phyloP scores from a whole-genome alignment of 2,888 invertebrate species.

The Hoplodrina ambigua region DNA sequence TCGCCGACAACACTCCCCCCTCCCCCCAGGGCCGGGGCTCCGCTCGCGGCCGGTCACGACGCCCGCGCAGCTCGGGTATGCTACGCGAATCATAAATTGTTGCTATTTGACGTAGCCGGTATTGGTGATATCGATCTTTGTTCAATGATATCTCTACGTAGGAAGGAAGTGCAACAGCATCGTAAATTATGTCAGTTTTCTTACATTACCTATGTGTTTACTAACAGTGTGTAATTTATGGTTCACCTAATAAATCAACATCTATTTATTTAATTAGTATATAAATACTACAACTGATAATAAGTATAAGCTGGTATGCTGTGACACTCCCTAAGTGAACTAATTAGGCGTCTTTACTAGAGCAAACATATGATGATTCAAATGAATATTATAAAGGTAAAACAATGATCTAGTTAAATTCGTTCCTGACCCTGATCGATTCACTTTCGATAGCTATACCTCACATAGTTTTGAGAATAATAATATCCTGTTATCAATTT shows the following conservation, averaged over 20 bases:
- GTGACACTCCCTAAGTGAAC: neutral
- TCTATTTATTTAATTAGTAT: neutral
- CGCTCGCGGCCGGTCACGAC: constrained; percentile 82
- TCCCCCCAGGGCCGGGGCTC: constrained; percentile 53
- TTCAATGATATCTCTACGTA: constrained; percentile 83
- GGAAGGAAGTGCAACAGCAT: constrained; percentile 82
- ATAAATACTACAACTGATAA: neutral
- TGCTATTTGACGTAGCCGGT: constrained; percentile 88
- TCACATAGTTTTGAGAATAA: constrained; percentile 1
- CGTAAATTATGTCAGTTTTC: constrained; percentile 70
- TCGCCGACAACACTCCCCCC: constrained; percentile 79
- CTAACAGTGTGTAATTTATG: constrained; percentile 5
- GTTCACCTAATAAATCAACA: neutral
- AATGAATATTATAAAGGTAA: constrained; percentile 28
- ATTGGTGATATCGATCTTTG: constrained; percentile 87
- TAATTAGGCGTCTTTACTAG: constrained; percentile 1
- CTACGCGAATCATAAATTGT: constrained; percentile 89
- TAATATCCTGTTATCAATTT: no score
- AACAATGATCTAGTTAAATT: constrained; percentile 9
- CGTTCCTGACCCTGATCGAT: constrained; percentile 23
- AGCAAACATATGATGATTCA: constrained; percentile 15
- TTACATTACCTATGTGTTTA: constrained; percentile 47
- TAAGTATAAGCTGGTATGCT: no score
- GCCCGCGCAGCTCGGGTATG: constrained; percentile 80
- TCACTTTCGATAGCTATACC: constrained; percentile 40